Evolutionary conservation across 2,797 vertebrate species (phyloP).

Genomic region (Pristis pectinata): DNA sequence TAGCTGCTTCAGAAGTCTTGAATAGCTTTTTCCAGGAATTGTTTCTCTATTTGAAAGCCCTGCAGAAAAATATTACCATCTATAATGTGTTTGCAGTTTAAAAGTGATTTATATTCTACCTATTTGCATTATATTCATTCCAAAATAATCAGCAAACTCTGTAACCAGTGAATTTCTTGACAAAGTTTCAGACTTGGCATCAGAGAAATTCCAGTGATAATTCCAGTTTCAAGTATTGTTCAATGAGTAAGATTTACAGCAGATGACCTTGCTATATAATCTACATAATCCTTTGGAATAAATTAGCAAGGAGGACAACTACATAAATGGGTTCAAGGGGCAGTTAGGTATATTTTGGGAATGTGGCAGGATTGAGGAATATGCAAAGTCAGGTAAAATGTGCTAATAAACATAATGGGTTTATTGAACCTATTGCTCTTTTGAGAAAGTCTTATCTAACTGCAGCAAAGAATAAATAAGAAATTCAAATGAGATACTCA

Average conservation of each 20-base stretch:
- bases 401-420: not conserved
- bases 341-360: not conserved
- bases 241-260: not conserved
- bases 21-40: not conserved
- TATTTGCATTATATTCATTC: not conserved
- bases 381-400: not conserved
- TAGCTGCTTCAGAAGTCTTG: not conserved
- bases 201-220: not conserved
- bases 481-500: not conserved
- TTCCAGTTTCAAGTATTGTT: not conserved
- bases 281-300: not conserved
- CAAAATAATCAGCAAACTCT: not conserved
- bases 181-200: not conserved
- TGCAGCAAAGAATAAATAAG: not conserved
- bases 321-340: not conserved
- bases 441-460: not conserved
- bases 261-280: not conserved
- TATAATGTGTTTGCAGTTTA: not conserved
- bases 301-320: not conserved
- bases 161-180: not conserved
- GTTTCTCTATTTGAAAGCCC: not conserved
- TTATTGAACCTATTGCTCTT: not conserved
- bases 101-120: not conserved
- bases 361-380: not conserved
- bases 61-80: not conserved